These are phyloP conservation scores for Oxyscelio sp. DNA, from an alignment of 2,888 invertebrate genomes.

Conservation along the genomic window DNA sequence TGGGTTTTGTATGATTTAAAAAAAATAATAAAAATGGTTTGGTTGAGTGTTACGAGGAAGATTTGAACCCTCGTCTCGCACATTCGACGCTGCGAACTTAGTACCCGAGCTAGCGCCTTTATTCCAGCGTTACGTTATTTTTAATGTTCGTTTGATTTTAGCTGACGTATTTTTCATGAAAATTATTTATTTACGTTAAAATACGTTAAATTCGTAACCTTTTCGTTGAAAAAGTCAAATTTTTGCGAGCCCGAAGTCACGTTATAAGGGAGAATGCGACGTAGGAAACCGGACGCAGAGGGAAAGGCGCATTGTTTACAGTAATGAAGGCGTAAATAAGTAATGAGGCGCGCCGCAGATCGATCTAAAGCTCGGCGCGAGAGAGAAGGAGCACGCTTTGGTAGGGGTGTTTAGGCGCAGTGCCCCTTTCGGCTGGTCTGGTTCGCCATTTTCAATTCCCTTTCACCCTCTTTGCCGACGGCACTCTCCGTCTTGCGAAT, in stretches of 20 bases:
- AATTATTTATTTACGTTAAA: no score
- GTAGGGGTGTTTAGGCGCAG: constrained; percentile 40
- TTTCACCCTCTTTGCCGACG: constrained; percentile 73
- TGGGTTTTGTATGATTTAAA: no score
- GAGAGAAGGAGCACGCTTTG: constrained; percentile 50
- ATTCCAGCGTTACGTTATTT: no score
- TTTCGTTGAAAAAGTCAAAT: constrained; percentile 17
- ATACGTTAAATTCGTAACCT: no score
- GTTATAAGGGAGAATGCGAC: constrained; percentile 21
- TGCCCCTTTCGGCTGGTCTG: constrained; percentile 69
- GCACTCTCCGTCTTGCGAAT: constrained; percentile 61
- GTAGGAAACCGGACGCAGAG: constrained; percentile 76
- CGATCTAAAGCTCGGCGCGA: constrained; percentile 74
- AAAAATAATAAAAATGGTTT: no score
- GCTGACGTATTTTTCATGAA: no score
- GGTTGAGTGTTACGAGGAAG: no score
- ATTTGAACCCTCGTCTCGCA: no score
- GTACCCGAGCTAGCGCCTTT: no score
- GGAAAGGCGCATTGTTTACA: constrained; percentile 85
- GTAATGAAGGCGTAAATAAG: constrained; percentile 87
- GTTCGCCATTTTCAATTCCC: constrained; percentile 72
- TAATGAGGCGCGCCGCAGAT: constrained; percentile 84
- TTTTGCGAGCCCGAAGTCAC: constrained; percentile 20
- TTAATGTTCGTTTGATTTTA: no score
- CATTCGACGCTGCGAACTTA: no score